Percentiles rank a stretch among this genome's conserved stretches.
phyloP scores from a whole-genome alignment of 2,797 vertebrate species.

The Alexandromys oeconomus region DNA sequence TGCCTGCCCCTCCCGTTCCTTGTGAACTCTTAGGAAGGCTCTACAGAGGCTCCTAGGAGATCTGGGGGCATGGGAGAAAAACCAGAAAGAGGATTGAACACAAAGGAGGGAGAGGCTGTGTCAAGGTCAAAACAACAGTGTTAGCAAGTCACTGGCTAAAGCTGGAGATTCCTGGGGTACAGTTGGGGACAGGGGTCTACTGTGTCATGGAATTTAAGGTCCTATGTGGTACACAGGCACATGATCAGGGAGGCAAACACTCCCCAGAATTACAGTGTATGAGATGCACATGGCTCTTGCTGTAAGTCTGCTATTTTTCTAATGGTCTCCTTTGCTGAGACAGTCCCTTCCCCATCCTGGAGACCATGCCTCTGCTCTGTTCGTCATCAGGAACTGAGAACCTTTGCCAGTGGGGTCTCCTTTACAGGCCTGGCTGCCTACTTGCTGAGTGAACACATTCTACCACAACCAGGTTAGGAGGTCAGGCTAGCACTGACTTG shows the following conservation, averaged over 20 bases:
- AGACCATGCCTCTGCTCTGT: not conserved
- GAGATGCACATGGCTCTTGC: fast-evolving
- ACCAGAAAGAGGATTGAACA: not conserved
- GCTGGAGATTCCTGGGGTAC: too few relatives aligned
- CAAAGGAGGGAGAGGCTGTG: not conserved
- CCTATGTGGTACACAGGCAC: not conserved
- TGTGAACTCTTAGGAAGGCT: not conserved
- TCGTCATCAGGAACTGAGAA: not conserved
- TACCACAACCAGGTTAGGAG: not conserved
- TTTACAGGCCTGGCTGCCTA: not conserved
- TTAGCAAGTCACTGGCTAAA: not conserved
- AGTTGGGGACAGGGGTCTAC: not conserved
- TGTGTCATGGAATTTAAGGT: fast-evolving
- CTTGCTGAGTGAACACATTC: not conserved
- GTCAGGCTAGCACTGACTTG: not conserved
- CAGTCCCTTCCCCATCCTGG: not conserved
- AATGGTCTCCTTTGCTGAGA: too few relatives aligned
- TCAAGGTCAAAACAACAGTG: not conserved
- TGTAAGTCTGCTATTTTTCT: fast-evolving
- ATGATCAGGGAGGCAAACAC: not conserved
- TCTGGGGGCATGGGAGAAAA: not conserved
- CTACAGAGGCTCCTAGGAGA: not conserved
- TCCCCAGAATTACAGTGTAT: fast-evolving
- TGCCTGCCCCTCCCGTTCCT: not conserved
- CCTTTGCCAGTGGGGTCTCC: not conserved